A percentile compares a stretch with the other conserved stretches of the same genome.
phyloP scores from a whole-genome alignment of 2,797 vertebrate genomes.

The Botia kubotai region DNA sequence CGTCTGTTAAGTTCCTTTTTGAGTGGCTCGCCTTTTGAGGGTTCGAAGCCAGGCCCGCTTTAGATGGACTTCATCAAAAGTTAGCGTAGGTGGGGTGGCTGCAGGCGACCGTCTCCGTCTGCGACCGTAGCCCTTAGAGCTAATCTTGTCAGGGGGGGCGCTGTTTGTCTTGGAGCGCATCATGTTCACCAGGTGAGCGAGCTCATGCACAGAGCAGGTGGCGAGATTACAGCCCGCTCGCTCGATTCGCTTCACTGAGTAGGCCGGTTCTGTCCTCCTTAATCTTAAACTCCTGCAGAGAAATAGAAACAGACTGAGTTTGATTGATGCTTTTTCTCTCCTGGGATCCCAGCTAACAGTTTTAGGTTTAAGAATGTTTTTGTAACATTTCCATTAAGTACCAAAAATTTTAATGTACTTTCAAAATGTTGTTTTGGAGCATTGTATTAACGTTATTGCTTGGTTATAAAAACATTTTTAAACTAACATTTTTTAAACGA shows the following conservation, averaged over 20 bases:
- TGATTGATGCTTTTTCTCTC: too few relatives aligned
- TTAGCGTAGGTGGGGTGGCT: constrained; percentile 54
- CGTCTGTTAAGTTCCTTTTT: constrained; percentile 49
- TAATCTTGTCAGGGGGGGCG: constrained; percentile 80
- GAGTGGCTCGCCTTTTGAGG: constrained; percentile 46
- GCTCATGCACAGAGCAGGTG: constrained; percentile 84
- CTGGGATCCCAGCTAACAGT: too few relatives aligned
- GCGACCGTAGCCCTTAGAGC: constrained; percentile 80
- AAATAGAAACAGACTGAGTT: not conserved
- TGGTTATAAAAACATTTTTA: too few relatives aligned
- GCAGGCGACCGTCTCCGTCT: constrained; percentile 63
- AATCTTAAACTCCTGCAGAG: constrained; percentile 13
- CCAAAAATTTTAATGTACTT: too few relatives aligned
- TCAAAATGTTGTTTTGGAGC: too few relatives aligned
- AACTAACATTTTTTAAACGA: too few relatives aligned
- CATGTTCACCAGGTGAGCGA: constrained; percentile 79
- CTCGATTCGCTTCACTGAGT: constrained; percentile 80
- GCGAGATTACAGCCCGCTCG: constrained; percentile 80
- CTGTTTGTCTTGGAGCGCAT: constrained; percentile 68
- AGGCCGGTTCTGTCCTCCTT: constrained; percentile 43
- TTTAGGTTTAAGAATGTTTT: too few relatives aligned
- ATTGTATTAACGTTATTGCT: too few relatives aligned
- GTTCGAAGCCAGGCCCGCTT: constrained; percentile 45
- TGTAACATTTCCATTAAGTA: too few relatives aligned
- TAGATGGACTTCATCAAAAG: constrained; percentile 38